Base-by-base conservation (phyloP, 1,140 invertebrate species). In the Hestina assimilis region DNA sequence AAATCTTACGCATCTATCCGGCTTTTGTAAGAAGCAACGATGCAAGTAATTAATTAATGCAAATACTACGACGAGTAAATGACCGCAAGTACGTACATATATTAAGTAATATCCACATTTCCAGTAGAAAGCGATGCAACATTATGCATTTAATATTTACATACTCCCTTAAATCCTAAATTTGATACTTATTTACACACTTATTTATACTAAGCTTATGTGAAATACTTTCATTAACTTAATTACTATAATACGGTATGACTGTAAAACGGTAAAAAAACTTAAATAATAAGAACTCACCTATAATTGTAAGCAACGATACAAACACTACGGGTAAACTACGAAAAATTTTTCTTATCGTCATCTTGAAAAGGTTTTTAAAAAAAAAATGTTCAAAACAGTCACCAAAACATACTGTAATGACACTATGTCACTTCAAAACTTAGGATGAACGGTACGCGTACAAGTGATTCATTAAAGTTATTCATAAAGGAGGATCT, bases 391-490 rank as follows among this genome's bases (percentile, higher is more conserved):
- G 20, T 42, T 53, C 52, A 69, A 64, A 59, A 58, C 29, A 68
- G 69, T 72, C 79, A 84, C 78, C 35, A 64, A 54, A 69, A 61
- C 70, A 72, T 80, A 63, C 62, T 67, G 59, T 28, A 41, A 24
- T 14, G 0, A 38, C 33, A 52, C 48, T 51, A 35, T 11, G 35
- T 56, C 48, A 50, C 38, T 43, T 9, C 15, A 46, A 11, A 31
- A 21, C 40, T 56, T 38, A 59, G 24, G 33, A 46, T 40, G 47
- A 31, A 19, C 47, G 41, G 46, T 11, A 59, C 24, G 33, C 23
- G 26, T 40, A 53, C 20, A 24, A 48, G 47, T 41, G 57, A 53
- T 17, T 53, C 42, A 53, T 53, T 53, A 42, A 59, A 29, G 40
- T 53, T 61, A 40, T 53, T 61, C 43, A 45, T 62, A 59, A 38